Percentiles rank a stretch among this genome's conserved stretches.
phyloP scores from a whole-genome alignment of 1,140 invertebrate genomes.

The Drosophila orena region DNA sequence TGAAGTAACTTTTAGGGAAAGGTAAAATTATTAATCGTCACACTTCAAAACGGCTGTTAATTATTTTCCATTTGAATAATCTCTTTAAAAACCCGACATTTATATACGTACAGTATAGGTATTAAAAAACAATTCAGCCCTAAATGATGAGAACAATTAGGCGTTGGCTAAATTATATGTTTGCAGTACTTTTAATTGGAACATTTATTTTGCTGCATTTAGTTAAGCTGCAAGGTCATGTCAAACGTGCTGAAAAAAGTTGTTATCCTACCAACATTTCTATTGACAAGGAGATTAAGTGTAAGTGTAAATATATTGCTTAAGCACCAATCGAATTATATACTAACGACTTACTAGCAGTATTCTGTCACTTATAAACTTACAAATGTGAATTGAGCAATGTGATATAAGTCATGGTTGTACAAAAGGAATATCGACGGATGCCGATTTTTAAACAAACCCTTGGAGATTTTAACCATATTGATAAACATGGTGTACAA shows the following conservation, averaged over 20 bases:
- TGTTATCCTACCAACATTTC: background rate
- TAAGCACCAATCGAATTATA: background rate
- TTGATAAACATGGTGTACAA: slow-evolving; percentile 2
- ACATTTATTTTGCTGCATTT: background rate
- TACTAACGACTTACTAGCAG: slow-evolving; percentile 1
- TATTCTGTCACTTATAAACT: slow-evolving; percentile 9
- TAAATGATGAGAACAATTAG: background rate
- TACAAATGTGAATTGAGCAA: slow-evolving; percentile 6
- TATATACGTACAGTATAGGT: background rate
- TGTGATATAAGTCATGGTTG: slow-evolving; percentile 20
- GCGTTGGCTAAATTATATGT: background rate
- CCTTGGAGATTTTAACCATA: background rate
- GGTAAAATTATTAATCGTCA: background rate
- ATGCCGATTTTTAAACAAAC: slow-evolving; percentile 10
- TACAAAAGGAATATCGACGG: background rate
- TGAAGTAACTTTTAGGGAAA: too few species aligned
- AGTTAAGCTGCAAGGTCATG: background rate
- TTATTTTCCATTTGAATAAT: background rate
- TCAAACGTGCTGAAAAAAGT: background rate
- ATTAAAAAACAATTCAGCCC: background rate
- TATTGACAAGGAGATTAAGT: background rate
- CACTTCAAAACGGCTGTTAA: background rate
- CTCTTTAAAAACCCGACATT: background rate
- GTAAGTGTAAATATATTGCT: slow-evolving; percentile 1
- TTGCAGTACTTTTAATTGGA: background rate